phyloP scores from a whole-genome alignment of 2,797 vertebrate genomes.

The Poecilia velifera region DNA sequence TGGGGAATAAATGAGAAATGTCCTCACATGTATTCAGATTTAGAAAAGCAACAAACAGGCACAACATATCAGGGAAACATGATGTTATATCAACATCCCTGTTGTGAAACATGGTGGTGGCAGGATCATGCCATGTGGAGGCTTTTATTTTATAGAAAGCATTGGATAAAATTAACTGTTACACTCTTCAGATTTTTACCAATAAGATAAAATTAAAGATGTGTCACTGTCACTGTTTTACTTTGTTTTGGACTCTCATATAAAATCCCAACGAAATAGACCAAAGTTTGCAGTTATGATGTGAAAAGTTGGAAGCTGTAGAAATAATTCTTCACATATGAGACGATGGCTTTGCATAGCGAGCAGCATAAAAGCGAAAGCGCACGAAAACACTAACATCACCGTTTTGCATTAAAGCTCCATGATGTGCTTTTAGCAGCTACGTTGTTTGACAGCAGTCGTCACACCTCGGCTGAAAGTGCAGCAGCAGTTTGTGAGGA shows the following conservation, averaged over 20 bases:
- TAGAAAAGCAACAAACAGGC: not conserved
- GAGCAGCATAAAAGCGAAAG: slow-evolving; percentile 21
- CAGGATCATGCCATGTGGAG: not conserved
- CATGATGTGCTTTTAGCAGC: not conserved
- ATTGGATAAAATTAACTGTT: too few species aligned
- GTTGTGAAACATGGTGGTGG: too few species aligned
- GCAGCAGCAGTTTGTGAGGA: not conserved
- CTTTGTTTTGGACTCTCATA: not conserved
- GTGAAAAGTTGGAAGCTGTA: slow-evolving; percentile 16
- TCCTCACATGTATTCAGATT: not conserved
- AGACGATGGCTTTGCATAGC: slow-evolving; percentile 10
- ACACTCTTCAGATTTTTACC: too few species aligned
- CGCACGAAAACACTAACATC: slow-evolving; percentile 8
- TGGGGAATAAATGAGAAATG: not conserved
- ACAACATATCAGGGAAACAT: not conserved
- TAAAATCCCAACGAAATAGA: not conserved
- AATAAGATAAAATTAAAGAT: not conserved
- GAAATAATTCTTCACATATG: not conserved
- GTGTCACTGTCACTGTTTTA: not conserved
- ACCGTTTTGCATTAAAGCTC: not conserved
- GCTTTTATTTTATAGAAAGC: too few species aligned
- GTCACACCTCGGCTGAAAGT: not conserved
- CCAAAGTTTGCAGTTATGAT: not conserved
- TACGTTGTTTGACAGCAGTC: slow-evolving; percentile 6
- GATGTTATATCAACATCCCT: not conserved